These are phyloP conservation scores for Sceloporus undulatus DNA, from an alignment of 2,113 vertebrate genomes.

Conservation along the genomic window DNA sequence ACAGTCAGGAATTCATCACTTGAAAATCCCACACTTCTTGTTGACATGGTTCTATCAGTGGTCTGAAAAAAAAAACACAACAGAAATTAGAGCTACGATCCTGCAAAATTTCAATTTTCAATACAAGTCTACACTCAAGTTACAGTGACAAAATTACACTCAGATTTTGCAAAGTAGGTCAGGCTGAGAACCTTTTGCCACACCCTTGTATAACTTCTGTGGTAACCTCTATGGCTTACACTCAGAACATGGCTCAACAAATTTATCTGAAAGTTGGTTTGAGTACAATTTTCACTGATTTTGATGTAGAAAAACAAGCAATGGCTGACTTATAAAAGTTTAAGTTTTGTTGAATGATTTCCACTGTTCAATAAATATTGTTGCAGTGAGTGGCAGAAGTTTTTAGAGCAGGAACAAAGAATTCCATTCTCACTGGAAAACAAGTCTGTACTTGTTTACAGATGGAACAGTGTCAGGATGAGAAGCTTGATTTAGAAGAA, in stretches of 20 bases:
- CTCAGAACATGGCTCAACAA: neutral
- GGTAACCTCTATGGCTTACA: neutral
- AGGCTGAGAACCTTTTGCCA: too few relatives aligned
- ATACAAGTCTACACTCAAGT: too few relatives aligned
- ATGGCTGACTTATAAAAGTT: neutral
- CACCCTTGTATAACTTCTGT: neutral
- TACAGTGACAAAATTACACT: too few relatives aligned
- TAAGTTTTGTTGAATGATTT: neutral
- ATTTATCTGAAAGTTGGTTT: neutral
- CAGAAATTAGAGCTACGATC: too few relatives aligned
- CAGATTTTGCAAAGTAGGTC: too few relatives aligned
- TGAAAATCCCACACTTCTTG: too few relatives aligned
- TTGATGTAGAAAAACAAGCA: neutral
- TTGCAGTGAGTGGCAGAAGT: neutral
- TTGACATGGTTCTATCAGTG: too few relatives aligned
- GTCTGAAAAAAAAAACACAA: too few relatives aligned
- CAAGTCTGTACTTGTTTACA: neutral
- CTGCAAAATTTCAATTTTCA: too few relatives aligned
- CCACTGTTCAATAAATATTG: neutral
- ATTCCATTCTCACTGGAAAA: neutral
- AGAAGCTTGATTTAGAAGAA: neutral
- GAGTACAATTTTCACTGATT: neutral
- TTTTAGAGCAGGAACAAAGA: neutral
- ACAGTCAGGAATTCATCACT: too few relatives aligned
- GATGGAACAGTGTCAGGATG: neutral